Evolutionary conservation across 1,140 invertebrate genomes (phyloP).

Genomic region (Agrypnia vestita): DNA sequence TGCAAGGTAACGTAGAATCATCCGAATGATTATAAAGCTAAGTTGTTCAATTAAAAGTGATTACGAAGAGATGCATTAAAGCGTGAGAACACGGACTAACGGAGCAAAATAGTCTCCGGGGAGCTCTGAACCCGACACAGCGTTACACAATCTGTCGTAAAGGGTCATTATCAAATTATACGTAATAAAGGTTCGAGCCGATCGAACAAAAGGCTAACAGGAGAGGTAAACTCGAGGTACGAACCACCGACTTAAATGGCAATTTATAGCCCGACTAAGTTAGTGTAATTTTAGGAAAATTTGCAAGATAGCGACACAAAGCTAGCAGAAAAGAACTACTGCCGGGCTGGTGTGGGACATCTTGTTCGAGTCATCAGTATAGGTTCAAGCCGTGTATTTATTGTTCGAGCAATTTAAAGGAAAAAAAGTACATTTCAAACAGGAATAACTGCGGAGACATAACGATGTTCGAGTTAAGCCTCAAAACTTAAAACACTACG

Average conservation of each 20-base stretch:
- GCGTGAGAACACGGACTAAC: slow-evolving; percentile 9
- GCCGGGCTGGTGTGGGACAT: not conserved
- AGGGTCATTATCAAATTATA: slow-evolving; percentile 34
- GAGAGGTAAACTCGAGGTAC: not conserved
- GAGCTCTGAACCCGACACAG: not conserved
- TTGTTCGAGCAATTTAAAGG: too few relatives aligned
- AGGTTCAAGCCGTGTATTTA: not conserved
- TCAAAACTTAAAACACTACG: too few relatives aligned
- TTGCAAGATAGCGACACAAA: not conserved
- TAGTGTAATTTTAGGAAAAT: not conserved
- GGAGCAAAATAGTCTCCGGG: not conserved
- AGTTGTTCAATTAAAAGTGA: slow-evolving; percentile 1
- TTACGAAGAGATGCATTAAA: not conserved
- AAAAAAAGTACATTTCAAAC: too few relatives aligned
- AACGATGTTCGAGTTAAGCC: too few relatives aligned
- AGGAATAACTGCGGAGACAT: too few relatives aligned
- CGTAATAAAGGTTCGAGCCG: slow-evolving; percentile 27
- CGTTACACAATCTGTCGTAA: slow-evolving; percentile 40
- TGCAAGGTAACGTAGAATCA: too few relatives aligned
- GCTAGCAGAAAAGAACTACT: not conserved
- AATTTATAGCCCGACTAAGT: not conserved
- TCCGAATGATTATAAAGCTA: not conserved
- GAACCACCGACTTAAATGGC: not conserved
- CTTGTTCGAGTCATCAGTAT: too few relatives aligned
- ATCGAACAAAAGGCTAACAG: slow-evolving; percentile 12